Conservation (phyloP, 2,113 vertebrate genomes). For the Trichechus manatus region DNA sequence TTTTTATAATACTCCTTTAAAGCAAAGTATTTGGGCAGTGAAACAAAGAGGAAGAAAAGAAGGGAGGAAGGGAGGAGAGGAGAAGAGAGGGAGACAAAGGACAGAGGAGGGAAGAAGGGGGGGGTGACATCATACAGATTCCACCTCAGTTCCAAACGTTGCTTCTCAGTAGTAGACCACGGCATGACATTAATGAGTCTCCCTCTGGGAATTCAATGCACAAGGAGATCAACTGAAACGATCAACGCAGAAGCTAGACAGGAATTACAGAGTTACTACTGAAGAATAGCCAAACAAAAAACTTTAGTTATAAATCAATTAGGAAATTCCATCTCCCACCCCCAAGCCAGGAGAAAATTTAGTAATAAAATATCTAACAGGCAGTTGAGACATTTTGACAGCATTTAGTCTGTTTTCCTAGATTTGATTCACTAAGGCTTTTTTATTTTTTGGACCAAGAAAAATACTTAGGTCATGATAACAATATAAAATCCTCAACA, state of each 20-base stretch:
- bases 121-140: neutral
- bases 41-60: neutral
- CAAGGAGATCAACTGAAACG: neutral
- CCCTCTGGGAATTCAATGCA: neutral
- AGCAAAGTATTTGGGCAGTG: neutral
- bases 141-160: neutral
- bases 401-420: constrained; percentile 58
- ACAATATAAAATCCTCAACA: constrained; percentile 56
- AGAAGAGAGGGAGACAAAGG: no score
- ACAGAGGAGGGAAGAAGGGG: no score
- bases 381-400: constrained; percentile 46
- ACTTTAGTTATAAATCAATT: constrained; percentile 17
- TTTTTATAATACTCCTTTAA: constrained; percentile 6
- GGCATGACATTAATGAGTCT: neutral
- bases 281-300: neutral
- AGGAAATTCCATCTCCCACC: constrained; percentile 53
- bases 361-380: constrained; percentile 58
- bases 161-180: neutral
- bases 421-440: neutral
- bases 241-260: neutral
- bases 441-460: neutral
- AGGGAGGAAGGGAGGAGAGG: no score
- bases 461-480: constrained; percentile 49
- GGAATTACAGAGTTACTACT: neutral
- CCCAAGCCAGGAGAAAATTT: constrained; percentile 41